Conservation (phyloP, 1,140 invertebrate genomes). For the Atta texana region DNA sequence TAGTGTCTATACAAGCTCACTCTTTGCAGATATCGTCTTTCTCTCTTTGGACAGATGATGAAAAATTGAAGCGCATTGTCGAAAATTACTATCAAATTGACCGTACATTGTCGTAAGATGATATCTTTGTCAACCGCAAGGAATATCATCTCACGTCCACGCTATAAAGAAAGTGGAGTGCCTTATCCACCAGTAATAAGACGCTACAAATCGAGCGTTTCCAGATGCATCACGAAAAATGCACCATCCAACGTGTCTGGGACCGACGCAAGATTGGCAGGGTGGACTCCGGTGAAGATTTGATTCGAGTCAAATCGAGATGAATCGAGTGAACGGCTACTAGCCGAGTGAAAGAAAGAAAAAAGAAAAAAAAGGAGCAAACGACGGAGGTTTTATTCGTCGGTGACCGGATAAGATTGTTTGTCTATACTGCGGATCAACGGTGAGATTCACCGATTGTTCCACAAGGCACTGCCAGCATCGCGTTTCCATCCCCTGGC, state of each 20-base stretch:
- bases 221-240: slow-evolving; percentile 58
- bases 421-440: slow-evolving; percentile 73
- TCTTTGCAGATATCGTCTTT: not conserved
- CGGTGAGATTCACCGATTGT: slow-evolving; percentile 75
- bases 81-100: slow-evolving; percentile 55
- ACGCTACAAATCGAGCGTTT: slow-evolving; percentile 37
- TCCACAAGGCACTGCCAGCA: slow-evolving; percentile 45
- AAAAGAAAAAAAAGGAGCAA: not conserved
- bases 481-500: slow-evolving; percentile 34
- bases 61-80: slow-evolving; percentile 42
- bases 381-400: slow-evolving; percentile 62
- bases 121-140: slow-evolving; percentile 15
- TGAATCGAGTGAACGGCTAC: slow-evolving; percentile 2
- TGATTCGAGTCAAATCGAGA: not conserved
- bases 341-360: not conserved
- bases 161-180: slow-evolving; percentile 27
- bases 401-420: slow-evolving; percentile 73
- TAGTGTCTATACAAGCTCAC: not conserved
- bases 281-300: slow-evolving; percentile 27
- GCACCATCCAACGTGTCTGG: slow-evolving; percentile 38
- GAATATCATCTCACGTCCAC: slow-evolving; percentile 31
- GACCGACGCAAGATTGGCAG: not conserved
- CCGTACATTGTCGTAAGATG: slow-evolving; percentile 19
- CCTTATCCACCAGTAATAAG: slow-evolving; percentile 12
- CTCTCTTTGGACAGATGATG: not conserved